These are phyloP conservation scores for Alligator mississippiensis DNA, from an alignment of 2,113 vertebrate species.

Conservation along the genomic window DNA sequence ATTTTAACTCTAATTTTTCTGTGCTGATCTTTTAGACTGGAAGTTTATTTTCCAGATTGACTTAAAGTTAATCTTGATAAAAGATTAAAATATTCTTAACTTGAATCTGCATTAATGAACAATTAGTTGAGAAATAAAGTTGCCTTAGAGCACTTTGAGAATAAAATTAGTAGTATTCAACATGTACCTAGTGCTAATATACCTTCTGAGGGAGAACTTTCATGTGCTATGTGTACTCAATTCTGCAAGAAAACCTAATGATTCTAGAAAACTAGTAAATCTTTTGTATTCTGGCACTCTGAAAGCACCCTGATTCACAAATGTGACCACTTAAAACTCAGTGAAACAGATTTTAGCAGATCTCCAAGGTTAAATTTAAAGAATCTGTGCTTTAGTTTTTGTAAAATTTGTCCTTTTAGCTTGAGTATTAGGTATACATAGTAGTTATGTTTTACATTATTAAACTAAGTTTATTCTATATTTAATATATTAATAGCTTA, in stretches of 20 bases:
- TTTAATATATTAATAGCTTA: conserved; percentile 83
- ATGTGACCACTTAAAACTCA: not conserved
- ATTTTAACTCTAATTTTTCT: conserved; percentile 49
- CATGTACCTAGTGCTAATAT: not conserved
- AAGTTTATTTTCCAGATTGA: conserved; percentile 25
- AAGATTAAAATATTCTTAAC: not conserved
- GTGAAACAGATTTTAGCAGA: conserved; percentile 39
- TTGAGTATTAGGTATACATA: conserved; percentile 61
- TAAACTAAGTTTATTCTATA: conserved; percentile 79
- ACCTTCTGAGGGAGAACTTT: not conserved
- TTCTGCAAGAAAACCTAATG: not conserved
- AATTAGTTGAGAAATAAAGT: not conserved
- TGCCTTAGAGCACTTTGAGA: conserved; percentile 38
- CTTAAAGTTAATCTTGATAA: conserved; percentile 26
- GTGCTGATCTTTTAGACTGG: conserved; percentile 51
- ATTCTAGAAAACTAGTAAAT: conserved; percentile 22
- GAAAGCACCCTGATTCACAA: not conserved
- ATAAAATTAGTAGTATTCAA: conserved; percentile 7
- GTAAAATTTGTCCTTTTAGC: conserved; percentile 49
- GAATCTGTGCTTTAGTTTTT: conserved; percentile 65
- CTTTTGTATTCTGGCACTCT: conserved; percentile 20
- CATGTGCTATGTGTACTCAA: not conserved
- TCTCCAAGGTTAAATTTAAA: conserved; percentile 11
- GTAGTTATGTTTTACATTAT: conserved; percentile 73
- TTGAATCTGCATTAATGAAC: conserved; percentile 43